Evolutionary conservation across 2,888 invertebrate species (phyloP).

Genomic region (Seira musarum): DNA sequence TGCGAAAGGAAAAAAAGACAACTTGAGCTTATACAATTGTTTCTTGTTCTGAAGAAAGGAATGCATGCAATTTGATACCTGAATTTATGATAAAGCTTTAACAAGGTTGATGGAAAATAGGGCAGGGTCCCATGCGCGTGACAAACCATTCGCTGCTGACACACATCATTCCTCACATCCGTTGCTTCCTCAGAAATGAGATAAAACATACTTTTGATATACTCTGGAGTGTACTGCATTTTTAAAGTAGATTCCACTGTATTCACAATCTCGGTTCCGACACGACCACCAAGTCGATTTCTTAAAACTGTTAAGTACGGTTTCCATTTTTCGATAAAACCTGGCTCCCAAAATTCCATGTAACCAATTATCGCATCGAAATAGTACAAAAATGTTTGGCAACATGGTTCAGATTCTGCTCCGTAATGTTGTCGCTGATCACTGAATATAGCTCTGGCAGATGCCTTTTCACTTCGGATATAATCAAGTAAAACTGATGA

Average conservation of each 20-base stretch:
- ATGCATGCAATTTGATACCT: conserved; percentile 40
- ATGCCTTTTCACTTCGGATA: conserved; percentile 31
- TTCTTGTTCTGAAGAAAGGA: not conserved
- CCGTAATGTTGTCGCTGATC: conserved; percentile 21
- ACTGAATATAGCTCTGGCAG: conserved; percentile 44
- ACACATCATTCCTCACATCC: conserved; percentile 28
- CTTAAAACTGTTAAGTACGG: conserved; percentile 23
- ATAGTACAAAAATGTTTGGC: conserved; percentile 40
- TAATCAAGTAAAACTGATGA: conserved; percentile 29
- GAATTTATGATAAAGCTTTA: conserved; percentile 57
- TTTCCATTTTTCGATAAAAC: conserved; percentile 41
- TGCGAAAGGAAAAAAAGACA: too few species aligned
- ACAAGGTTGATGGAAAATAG: conserved; percentile 31
- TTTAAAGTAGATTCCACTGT: conserved; percentile 41
- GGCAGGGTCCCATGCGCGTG: conserved; percentile 58
- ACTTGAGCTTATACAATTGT: too few species aligned
- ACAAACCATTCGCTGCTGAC: conserved; percentile 52
- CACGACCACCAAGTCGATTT: conserved; percentile 36
- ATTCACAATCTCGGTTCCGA: conserved; percentile 42
- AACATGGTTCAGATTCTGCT: conserved; percentile 23
- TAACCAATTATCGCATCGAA: conserved; percentile 35
- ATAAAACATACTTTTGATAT: conserved; percentile 51
- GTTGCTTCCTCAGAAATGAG: conserved; percentile 19
- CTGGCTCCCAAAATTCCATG: conserved; percentile 50
- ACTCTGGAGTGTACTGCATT: conserved; percentile 36